Conservation (phyloP, 1,140 invertebrate genomes). For the Drosophila kohkoa region DNA sequence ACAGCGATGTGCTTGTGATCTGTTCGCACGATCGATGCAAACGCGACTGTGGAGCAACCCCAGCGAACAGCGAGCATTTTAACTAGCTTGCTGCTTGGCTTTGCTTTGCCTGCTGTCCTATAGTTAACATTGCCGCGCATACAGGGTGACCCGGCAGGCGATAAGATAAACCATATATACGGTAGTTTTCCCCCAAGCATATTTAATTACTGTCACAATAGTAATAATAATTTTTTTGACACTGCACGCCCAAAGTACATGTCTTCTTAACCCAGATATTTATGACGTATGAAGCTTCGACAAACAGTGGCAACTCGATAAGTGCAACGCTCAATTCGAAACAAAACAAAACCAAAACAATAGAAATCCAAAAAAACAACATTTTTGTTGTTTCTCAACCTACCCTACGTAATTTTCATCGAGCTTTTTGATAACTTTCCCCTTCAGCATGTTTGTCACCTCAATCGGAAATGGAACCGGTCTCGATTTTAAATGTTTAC, state of each 20-base stretch:
- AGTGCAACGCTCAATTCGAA: not conserved
- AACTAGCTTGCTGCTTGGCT: constrained; percentile 40
- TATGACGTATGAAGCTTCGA: not conserved
- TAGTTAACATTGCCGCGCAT: constrained; percentile 74
- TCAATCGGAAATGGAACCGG: constrained; percentile 22
- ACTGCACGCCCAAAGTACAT: constrained; percentile 53
- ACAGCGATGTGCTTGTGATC: constrained; percentile 17
- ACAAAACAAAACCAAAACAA: not conserved
- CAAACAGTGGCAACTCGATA: constrained; percentile 44
- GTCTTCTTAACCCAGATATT: constrained; percentile 26
- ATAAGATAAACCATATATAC: constrained; percentile 67
- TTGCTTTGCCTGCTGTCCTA: constrained; percentile 60
- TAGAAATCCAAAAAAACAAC: not conserved
- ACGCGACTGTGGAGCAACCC: constrained; percentile 59
- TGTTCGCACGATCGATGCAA: constrained; percentile 64
- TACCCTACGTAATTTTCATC: constrained; percentile 51
- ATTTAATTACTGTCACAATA: constrained; percentile 52
- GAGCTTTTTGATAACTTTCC: constrained; percentile 56
- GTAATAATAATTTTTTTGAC: constrained; percentile 19
- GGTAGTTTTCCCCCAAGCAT: constrained; percentile 14
- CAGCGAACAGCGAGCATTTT: constrained; percentile 38
- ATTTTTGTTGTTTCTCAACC: constrained; percentile 36
- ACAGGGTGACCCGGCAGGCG: constrained; percentile 60
- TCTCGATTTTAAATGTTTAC: constrained; percentile 16
- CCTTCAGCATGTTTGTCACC: constrained; percentile 61